A percentile compares a stretch with the other conserved stretches of the same genome.
Conservation (phyloP, 1,140 invertebrate genomes). For the Anastrepha obliqua region DNA sequence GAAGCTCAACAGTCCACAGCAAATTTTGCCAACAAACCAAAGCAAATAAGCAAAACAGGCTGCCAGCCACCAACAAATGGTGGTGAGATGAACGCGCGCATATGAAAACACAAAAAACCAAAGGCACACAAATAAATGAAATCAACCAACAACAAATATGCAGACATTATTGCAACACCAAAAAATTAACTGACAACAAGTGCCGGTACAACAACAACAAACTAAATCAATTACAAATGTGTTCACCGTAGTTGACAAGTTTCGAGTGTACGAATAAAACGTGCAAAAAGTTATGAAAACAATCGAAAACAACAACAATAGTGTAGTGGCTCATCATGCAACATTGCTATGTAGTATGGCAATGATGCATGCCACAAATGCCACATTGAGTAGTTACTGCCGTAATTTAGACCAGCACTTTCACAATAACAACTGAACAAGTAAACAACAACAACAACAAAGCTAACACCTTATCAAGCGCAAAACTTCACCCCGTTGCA, state of each 20-base stretch:
- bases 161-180: not conserved
- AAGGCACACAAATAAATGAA: no score
- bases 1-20: no score
- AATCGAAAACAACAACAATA: not conserved
- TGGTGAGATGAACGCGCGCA: no score
- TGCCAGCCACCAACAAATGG: no score
- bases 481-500: not conserved
- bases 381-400: not conserved
- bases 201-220: not conserved
- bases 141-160: no score
- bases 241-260: no score
- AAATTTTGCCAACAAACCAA: no score
- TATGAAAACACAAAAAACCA: no score
- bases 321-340: not conserved
- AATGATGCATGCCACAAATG: not conserved
- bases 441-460: not conserved
- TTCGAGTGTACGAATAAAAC: no score
- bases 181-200: not conserved
- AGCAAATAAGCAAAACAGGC: no score
- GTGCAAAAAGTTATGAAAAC: no score
- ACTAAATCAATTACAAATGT: no score
- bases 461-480: not conserved
- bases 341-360: not conserved
- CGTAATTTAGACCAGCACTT: not conserved
- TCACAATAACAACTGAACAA: not conserved